phyloP scores from a whole-genome alignment of 1,140 invertebrate genomes.

The Phthorimaea operculella region DNA sequence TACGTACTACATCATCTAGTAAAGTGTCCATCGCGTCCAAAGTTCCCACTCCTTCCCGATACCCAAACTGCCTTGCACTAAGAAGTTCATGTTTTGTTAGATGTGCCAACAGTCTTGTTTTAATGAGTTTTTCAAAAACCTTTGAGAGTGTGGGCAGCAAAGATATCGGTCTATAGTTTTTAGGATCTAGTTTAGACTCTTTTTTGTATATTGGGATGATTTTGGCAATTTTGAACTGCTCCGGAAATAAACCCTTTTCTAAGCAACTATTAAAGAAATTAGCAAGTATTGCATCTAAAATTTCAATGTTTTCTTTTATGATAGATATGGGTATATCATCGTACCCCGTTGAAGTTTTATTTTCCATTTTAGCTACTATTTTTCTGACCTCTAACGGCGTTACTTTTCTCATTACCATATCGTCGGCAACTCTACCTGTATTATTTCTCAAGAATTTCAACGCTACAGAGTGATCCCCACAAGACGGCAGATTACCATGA shows the following conservation, averaged over 20 bases:
- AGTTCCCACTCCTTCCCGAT: neutral
- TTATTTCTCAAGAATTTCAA: neutral
- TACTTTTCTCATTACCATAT: neutral
- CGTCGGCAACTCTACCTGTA: neutral
- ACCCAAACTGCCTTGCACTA: neutral
- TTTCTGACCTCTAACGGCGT: neutral
- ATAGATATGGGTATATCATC: neutral
- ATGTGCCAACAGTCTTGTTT: neutral
- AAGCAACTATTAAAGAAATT: neutral
- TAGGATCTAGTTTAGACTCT: neutral
- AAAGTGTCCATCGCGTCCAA: neutral
- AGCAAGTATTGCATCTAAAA: neutral
- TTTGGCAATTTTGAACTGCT: neutral
- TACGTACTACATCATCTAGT: neutral
- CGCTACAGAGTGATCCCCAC: neutral
- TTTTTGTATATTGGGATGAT: neutral
- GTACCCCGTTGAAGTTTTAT: neutral
- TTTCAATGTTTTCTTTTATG: neutral
- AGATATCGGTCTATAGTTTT: neutral
- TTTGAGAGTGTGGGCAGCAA: neutral
- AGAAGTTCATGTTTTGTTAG: neutral
- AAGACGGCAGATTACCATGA: neutral
- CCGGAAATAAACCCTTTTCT: neutral
- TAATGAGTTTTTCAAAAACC: neutral
- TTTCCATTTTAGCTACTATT: neutral